Evolutionary conservation across 1,140 invertebrate genomes (phyloP).

Genomic region (Melitaea cinxia): DNA sequence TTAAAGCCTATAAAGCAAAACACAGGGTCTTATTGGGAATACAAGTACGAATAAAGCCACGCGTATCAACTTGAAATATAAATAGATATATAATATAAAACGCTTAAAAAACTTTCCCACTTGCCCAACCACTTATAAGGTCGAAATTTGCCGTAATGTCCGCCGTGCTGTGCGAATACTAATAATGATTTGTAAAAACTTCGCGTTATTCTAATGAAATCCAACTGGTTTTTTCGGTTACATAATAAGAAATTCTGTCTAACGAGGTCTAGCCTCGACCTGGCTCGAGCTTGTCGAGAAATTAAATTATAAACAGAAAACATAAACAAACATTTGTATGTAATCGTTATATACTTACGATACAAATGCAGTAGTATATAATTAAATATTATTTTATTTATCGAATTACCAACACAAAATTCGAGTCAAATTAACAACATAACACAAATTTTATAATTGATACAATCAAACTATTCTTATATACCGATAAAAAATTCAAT

Average conservation of each 20-base stretch:
- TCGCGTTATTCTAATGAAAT: constrained; percentile 48
- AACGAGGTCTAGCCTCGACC: background rate
- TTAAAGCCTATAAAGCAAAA: too few relatives aligned
- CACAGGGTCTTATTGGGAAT: too few relatives aligned
- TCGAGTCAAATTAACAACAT: too few relatives aligned
- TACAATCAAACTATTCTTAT: too few relatives aligned
- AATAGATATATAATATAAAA: background rate
- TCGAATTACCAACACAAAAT: too few relatives aligned
- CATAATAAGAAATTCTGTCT: constrained; percentile 42
- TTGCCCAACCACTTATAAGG: constrained; percentile 29
- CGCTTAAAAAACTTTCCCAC: constrained; percentile 26
- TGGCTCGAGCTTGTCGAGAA: background rate
- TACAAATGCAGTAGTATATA: too few relatives aligned
- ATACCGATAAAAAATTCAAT: too few relatives aligned
- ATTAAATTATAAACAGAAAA: background rate
- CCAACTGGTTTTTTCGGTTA: constrained; percentile 42
- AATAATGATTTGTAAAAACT: constrained; percentile 41
- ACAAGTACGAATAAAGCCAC: too few relatives aligned
- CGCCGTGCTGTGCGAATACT: constrained; percentile 31
- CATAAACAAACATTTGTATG: background rate
- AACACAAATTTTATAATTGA: too few relatives aligned
- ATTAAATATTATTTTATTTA: too few relatives aligned
- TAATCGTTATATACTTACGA: background rate
- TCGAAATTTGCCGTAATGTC: constrained; percentile 35
- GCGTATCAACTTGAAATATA: too few relatives aligned